Base-by-base conservation (phyloP, 92 coral and sea anemone genomes). In the Meandrina meandrites region DNA sequence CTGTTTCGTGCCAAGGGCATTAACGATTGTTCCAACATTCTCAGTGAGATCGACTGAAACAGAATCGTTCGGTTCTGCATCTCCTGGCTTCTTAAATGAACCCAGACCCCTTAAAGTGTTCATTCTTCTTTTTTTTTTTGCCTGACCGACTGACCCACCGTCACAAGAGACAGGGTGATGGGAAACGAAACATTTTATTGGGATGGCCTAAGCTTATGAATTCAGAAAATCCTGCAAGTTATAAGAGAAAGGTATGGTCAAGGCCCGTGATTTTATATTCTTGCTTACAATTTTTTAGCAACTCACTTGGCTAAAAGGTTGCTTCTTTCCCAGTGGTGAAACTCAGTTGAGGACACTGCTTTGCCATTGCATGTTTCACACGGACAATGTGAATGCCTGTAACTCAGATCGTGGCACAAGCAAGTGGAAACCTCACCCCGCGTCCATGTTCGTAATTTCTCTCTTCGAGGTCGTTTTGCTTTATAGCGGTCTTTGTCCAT, bases 381-480 rank as follows among this genome's bases (percentile, higher is more conserved):
- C 14, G 77, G 84, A 9, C 86, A 87, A 80, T 81, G 81, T 15
- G 74, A 87, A 72, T 87, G 90, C n/a, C n/a, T n/a, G n/a, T n/a
- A n/a, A n/a, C 50, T 81, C 76, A 81, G 85, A 27, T 81, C 85
- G 28, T 51, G 79, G 60, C 90, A 81, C 6, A 32, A 51, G 32
- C 90, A 87, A 2, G 90, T 87, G 54, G 90, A 80, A 79, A 87
- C 90, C 0, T 87, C 90, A 16, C 84, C 73, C 79, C 86, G 53
- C 73, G 86, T 19, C 90, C 90, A 87, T 24, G 27, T 71, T 57
- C 79, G 32, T 0, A 76, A 56, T 84, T 75, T 75, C 67, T 75
- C 56, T 84, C 15, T 84, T 76, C 45, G 35, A 24, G 75, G 75
- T 36, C 48, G 54, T 79, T 73, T 75, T 58, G 62, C 76, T 64